Evolutionary conservation across 2,113 vertebrate genomes (phyloP).

Genomic region (Motacilla alba): DNA sequence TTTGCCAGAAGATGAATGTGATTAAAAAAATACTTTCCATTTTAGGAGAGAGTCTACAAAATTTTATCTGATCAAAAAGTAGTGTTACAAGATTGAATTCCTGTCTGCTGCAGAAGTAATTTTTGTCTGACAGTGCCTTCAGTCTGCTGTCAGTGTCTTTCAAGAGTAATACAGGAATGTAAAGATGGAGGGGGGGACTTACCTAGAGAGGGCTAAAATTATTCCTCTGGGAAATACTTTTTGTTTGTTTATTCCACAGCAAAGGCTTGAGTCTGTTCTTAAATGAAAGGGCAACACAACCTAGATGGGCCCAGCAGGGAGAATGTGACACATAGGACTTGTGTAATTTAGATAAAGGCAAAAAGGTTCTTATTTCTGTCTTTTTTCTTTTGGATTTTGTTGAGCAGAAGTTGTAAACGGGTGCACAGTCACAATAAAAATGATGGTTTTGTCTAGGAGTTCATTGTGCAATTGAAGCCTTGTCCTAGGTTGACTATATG

Average conservation of each 20-base stretch:
- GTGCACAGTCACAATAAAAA: not conserved
- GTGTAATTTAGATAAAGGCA: not conserved
- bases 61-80: not conserved
- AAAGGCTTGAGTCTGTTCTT: not conserved
- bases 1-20: not conserved
- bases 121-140: slow-evolving; percentile 36
- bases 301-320: not conserved
- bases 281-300: not conserved
- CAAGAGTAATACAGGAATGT: not conserved
- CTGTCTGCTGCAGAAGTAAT: not conserved
- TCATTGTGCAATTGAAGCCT: not conserved
- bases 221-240: not conserved
- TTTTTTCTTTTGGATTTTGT: not conserved
- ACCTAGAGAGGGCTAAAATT: not conserved
- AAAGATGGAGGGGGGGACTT: not conserved
- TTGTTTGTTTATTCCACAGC: slow-evolving; percentile 15
- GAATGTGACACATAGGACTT: not conserved
- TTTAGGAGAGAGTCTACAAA: not conserved
- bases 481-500: too few species aligned
- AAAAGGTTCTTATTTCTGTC: not conserved
- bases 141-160: slow-evolving; percentile 34
- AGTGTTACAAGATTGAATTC: slow-evolving; percentile 35
- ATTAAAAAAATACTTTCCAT: not conserved
- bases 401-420: not conserved
- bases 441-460: not conserved